Evolutionary conservation across 1,140 invertebrate genomes (phyloP), one percentile per base, ranked within the genome.

Genomic region (Drosophila virilis): DNA sequence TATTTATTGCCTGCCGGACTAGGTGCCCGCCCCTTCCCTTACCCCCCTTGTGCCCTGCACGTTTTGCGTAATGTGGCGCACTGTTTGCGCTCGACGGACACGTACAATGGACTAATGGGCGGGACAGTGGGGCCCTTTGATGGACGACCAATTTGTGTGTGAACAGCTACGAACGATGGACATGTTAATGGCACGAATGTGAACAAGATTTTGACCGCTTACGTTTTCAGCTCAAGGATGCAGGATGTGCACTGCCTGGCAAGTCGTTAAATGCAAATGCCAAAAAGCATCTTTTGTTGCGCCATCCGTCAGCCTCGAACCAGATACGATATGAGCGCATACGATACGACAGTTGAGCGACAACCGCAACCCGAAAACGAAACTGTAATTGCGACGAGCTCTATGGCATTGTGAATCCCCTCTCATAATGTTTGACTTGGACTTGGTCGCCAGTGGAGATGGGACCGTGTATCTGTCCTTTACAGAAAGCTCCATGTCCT

Each of bases 81-180:
- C 35, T 50, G 28, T 74, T 69, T 74, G 65, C 50, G 65, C 43
- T 64, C 48, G 28, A 9, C 37, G 50, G 37, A 9, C 72, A 71
- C 71, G 38, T 62, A 70, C 72, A 75, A 62, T 69, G 51, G 51
- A 5, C 9, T 35, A 62, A 64, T 51, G 17, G 17, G 1, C 4
- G 6, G 6, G n/a, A 13, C 8, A 37, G 0, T 10, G 32, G 43
- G 1, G 22, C n/a, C 5, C 15, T 57, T 37, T 74, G 50, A 60
- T 57, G 57, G 37, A 64, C 40, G 59, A 54, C 67, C 72, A 83
- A 88, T 83, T 83, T 77, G 78, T 83, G 68, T 52, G 55, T 76
- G 77, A 85, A 79, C 75, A 88, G 84, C 65, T 77, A 79, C 82
- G 78, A 75, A 75, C 80, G 78, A 61, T 80, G 81, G 80, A 77